Percentiles rank a stretch among this genome's conserved stretches.
Evolutionary conservation across 2,113 vertebrate genomes (phyloP).

Genomic region (Limnothrissa miodon): DNA sequence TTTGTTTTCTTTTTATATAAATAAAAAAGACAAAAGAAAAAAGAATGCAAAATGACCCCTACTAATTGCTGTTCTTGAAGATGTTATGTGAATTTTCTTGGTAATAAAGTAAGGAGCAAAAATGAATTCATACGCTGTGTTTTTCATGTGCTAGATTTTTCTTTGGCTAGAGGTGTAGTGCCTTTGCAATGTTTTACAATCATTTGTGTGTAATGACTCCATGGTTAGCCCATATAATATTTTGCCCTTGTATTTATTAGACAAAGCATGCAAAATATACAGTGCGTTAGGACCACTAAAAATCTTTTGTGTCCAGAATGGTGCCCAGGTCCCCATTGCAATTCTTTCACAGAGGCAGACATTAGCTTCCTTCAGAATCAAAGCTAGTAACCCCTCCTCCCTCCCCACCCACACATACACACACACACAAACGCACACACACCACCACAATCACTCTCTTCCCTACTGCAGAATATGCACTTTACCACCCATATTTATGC

Average conservation of each 20-base stretch:
- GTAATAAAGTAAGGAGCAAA: constrained; percentile 72
- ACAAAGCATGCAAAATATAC: constrained; percentile 45
- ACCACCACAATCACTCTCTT: too few species aligned
- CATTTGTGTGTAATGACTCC: background rate
- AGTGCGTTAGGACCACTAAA: constrained; percentile 26
- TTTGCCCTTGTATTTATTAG: constrained; percentile 63
- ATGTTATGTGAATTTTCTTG: constrained; percentile 62
- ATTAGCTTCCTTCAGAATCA: background rate
- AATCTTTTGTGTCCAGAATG: background rate
- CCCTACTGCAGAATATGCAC: too few species aligned
- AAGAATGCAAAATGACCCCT: constrained; percentile 56
- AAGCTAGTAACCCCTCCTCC: too few species aligned
- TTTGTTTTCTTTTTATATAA: background rate
- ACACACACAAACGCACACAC: too few species aligned
- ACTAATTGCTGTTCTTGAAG: constrained; percentile 62
- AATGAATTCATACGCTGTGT: background rate
- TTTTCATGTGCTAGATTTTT: background rate
- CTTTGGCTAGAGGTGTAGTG: background rate
- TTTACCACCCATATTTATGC: too few species aligned
- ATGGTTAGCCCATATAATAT: background rate
- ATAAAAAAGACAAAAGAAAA: constrained; percentile 43
- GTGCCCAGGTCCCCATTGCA: background rate
- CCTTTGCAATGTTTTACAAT: background rate
- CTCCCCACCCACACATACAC: too few species aligned
- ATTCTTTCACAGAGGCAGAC: background rate